Base-by-base conservation (phyloP, 2,797 vertebrate species). In the Sebastes glaucus region DNA sequence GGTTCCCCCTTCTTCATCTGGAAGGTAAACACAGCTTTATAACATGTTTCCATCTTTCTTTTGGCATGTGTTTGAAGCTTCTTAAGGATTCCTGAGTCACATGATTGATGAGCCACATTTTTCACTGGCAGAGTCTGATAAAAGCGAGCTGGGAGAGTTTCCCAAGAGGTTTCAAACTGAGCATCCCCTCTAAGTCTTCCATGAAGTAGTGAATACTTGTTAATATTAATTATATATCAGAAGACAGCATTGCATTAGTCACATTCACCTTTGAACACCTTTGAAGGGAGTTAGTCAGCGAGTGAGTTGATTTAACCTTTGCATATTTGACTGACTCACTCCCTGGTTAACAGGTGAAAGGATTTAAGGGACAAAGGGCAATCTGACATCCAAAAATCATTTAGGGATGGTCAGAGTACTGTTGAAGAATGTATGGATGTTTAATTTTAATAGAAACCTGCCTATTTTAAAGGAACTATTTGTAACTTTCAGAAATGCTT, bases 1-100 rank as follows among this genome's bases (percentile, higher is more conserved):
- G 86, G 14, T 42, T 96, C 91, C 61, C 95, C 95, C 22, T 92
- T 95, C 77, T 94, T 94, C 79, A 99, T 94, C 98, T 99, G 93
- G 52, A 94, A 95, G 56, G 80, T 61, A 72, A 74, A 83, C 6
- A 84, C 71, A 28, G 5, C 25, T 35, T 71, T 62, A 57, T 8
- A 16, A 25, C 18, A 52, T 28, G 7, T 9, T n/a, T 71, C 7
- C 4, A 25, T 60, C 5, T 52, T 74, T 11, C 10, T 46, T 57
- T 18, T 16, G 25, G 2, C 4, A 30, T 56, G 38, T 35, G 23
- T 61, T n/a, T 16, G 28, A 22, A 2, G 1, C 10, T 20, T 52
- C 5, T 25, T 49, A 18, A 5, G 6, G 23, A 61, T 71, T 69
- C 23, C 28, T 18, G 27, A 49, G 49, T 35, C 10, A 25, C 2